Evolutionary conservation across 2,888 invertebrate species (phyloP), one percentile per base, ranked within the genome.

Genomic region (Habroteleia sp.): DNA sequence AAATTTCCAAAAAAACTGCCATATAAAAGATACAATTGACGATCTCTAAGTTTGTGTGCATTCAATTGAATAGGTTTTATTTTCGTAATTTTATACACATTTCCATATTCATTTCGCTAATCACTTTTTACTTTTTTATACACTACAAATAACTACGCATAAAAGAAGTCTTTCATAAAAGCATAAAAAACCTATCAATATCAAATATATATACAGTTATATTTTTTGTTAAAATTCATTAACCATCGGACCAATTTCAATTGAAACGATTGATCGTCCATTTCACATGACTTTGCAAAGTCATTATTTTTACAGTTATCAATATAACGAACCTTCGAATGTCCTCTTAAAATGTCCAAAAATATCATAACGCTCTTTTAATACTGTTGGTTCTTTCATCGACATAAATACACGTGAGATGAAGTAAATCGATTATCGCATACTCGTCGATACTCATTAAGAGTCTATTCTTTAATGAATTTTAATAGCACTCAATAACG

Each of bases 401-500:
- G 17, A 37, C 17, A 37, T 46, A 37, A 46, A 16, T 25, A 60
- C 17, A 37, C 16, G 20, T 14, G 35, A 44, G 37, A 27, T 16
- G 37, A 35, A 27, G 13, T 46, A 46, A 46, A 46, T 20, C 29
- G 46, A 60, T 46, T 60, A 46, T 37, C 37, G 17, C 37, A n/a
- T 35, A n/a, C 46, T 35, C 60, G 46, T 46, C 50, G 31, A 41
- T 41, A 50, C 63, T 50, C 50, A 63, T 63, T 63, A 50, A 44
- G 44, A 29, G 39, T 42, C 63, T 50, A 63, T 63, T 50, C 50
- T 50, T 63, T 63, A 63, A 52, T 63, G 65, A 65, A 72, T 65
- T 58, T 27, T 41, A 65, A 72, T 65, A 50, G 73, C 73, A 58
- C 58, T 58, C 62, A 74, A 62, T 54, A 50, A 56, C 63, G 65